Conservation (phyloP, 2,113 vertebrate genomes). For the Cyanocitta stelleri region DNA sequence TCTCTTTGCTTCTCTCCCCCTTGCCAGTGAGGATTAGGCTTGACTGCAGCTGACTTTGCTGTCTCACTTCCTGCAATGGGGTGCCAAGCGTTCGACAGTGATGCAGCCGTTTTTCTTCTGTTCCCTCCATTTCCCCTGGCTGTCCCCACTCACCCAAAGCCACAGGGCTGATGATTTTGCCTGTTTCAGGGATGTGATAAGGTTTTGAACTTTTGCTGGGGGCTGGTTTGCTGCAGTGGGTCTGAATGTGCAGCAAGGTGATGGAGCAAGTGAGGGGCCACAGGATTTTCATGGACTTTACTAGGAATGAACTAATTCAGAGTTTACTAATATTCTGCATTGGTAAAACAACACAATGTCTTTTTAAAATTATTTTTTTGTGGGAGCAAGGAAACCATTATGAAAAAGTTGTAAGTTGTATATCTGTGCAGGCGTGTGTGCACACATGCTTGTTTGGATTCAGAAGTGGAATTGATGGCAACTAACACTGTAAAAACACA, state of each 20-base stretch:
- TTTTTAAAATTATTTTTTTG: neutral
- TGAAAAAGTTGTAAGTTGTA: neutral
- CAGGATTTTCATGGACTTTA: neutral
- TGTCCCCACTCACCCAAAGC: neutral
- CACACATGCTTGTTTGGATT: neutral
- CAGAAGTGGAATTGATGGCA: neutral
- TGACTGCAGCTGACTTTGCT: neutral
- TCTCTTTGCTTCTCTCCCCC: neutral
- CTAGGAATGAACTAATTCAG: neutral
- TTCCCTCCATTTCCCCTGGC: neutral
- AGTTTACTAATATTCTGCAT: neutral
- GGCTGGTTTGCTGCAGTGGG: neutral
- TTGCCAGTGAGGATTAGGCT: neutral
- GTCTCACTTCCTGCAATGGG: neutral
- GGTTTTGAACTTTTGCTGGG: neutral
- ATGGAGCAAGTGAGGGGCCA: neutral
- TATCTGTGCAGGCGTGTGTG: neutral
- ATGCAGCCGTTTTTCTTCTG: neutral
- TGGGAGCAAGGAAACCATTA: neutral
- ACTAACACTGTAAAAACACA: neutral
- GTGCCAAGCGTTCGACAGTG: neutral
- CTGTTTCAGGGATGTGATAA: neutral
- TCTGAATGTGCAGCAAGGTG: neutral
- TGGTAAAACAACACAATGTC: neutral
- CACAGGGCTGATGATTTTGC: neutral